Evolutionary conservation across 2,888 invertebrate species (phyloP), one percentile per base, ranked within the genome.

Genomic region (Germaria angustata): DNA sequence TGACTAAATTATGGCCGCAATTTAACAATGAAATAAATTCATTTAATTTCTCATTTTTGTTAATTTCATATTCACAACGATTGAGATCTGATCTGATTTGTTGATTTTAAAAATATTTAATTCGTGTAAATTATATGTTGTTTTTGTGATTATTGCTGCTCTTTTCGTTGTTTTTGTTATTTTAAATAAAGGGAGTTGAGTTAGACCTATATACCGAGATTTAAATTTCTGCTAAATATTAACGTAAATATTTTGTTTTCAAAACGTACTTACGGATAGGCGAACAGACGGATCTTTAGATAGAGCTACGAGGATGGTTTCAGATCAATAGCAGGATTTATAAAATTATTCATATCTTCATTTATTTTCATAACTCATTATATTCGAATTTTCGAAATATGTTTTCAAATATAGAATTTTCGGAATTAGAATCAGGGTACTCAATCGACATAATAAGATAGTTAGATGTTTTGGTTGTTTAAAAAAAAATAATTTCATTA

Each of bases 21-120:
- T 81, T 77, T 68, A 77, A 68, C 80, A 80, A 46, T 66, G 80
- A 81, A 81, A 84, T 84, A 81, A 83, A 83, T 80, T 80, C 55
- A 77, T 77, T 83, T 79, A 78, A 77, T 63, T 65, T 5, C 46
- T 69, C 32, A 55, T 44, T 36, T 65, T 69, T n/a, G n/a, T n/a
- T 51, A 24, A 32, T 28, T 41, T 49, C 32, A 68, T 57, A 57
- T 76, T 66, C 57, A 34, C 24, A 36, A 46, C 69, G 80, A 65
- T 75, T 80, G 80, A 65, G 65, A 79, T 75, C 75, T 71, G 79
- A 75, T 75, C 61, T 65, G 81, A 82, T 75, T 82, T 82, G 82
- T 79, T 82, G 79, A 82, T 82, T 76, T 75, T 71, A 65, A 53
- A 71, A 82, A 82, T 76, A 44, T 79, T 72, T 59, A 79, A 82